phyloP scores from a whole-genome alignment of 2,888 invertebrate species.

The Synergus itoensis region DNA sequence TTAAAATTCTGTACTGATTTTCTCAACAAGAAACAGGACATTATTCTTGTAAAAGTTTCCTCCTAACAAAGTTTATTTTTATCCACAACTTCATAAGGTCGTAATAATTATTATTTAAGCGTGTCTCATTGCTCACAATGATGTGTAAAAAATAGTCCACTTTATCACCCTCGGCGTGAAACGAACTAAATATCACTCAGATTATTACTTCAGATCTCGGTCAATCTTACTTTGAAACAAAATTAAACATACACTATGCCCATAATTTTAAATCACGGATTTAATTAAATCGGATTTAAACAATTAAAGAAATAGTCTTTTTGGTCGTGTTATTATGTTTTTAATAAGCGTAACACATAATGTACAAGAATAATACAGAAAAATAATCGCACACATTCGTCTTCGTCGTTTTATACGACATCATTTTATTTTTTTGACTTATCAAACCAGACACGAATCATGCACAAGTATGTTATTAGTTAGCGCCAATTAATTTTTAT shows the following conservation, averaged over 20 bases:
- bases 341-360: conserved; percentile 59
- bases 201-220: neutral
- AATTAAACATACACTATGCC: too few relatives aligned
- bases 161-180: conserved; percentile 12
- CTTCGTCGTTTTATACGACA: neutral
- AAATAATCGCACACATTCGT: conserved; percentile 54
- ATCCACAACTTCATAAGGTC: neutral
- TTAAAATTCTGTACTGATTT: neutral
- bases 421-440: conserved; percentile 26
- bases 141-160: conserved; percentile 24
- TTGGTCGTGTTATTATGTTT: conserved; percentile 52
- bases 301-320: neutral
- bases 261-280: neutral
- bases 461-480: conserved; percentile 48
- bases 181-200: neutral
- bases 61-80: conserved; percentile 11
- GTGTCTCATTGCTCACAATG: conserved; percentile 7
- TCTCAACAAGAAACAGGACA: neutral
- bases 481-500: conserved; percentile 40
- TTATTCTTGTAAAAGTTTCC: neutral
- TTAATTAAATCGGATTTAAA: too few relatives aligned
- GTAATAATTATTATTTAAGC: conserved; percentile 28
- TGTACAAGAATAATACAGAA: conserved; percentile 58
- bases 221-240: neutral
- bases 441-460: conserved; percentile 54